Percentiles rank a stretch among this genome's conserved stretches.
phyloP scores from a whole-genome alignment of 2,797 vertebrate genomes.

The Microctenopoma stevenorrisi region DNA sequence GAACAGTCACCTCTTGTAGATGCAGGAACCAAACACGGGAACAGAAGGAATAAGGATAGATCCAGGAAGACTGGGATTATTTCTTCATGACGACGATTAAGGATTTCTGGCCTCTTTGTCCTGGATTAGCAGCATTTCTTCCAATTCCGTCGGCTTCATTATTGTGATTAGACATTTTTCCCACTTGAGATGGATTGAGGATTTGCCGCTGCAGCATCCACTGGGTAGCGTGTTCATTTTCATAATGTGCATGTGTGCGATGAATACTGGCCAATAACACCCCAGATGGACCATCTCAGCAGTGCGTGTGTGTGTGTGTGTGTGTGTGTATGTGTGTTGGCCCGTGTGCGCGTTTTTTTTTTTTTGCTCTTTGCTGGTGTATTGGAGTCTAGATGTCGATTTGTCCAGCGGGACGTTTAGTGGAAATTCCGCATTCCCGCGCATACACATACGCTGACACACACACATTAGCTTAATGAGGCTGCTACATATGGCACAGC shows the following conservation, averaged over 20 bases:
- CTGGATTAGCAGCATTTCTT: slow-evolving; percentile 31
- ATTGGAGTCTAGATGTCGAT: slow-evolving; percentile 32
- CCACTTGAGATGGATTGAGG: slow-evolving; percentile 63
- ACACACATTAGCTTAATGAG: slow-evolving; percentile 66
- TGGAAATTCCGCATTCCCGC: slow-evolving; percentile 38
- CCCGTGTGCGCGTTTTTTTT: slow-evolving; percentile 6
- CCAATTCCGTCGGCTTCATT: slow-evolving; percentile 16
- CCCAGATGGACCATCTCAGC: slow-evolving; percentile 57
- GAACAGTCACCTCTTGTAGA: slow-evolving; percentile 53
- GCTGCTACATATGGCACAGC: slow-evolving; percentile 62
- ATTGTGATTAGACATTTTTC: slow-evolving; percentile 30
- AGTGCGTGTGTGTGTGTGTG: too few species aligned
- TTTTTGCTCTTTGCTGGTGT: slow-evolving; percentile 5
- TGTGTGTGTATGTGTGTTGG: slow-evolving; percentile 39
- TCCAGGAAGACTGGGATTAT: slow-evolving; percentile 31
- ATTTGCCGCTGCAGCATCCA: slow-evolving; percentile 53
- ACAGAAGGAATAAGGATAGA: slow-evolving; percentile 4
- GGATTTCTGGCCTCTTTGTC: slow-evolving; percentile 4
- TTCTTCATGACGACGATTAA: slow-evolving; percentile 37
- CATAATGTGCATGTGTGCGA: slow-evolving; percentile 33
- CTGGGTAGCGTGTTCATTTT: slow-evolving; percentile 54
- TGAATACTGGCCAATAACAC: slow-evolving; percentile 45
- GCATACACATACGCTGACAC: slow-evolving; percentile 8
- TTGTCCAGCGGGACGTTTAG: slow-evolving; percentile 34
- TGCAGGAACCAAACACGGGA: slow-evolving; percentile 28